Evolutionary conservation across 2,113 vertebrate species (phyloP).

Genomic region (Aramus guarauna): DNA sequence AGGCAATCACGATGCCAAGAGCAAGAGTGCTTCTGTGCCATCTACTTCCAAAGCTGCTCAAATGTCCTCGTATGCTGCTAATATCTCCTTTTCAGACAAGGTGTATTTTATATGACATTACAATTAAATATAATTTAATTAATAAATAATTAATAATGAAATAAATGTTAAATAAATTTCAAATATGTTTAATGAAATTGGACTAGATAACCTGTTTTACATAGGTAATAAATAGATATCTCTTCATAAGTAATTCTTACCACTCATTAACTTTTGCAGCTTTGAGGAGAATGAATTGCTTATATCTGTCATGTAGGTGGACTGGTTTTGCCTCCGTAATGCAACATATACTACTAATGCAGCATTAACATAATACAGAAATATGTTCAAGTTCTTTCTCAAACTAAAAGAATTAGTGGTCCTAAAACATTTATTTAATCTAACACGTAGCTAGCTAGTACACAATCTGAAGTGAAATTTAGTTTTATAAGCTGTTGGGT

Average conservation of each 20-base stretch:
- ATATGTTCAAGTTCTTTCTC: background rate
- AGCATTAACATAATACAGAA: background rate
- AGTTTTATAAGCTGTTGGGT: background rate
- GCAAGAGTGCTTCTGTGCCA: background rate
- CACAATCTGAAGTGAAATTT: background rate
- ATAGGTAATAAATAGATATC: background rate
- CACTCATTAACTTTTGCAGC: background rate
- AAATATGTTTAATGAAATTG: background rate
- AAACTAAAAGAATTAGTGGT: background rate
- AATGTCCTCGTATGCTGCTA: background rate
- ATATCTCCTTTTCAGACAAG: background rate
- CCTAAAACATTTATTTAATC: background rate
- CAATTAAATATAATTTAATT: background rate
- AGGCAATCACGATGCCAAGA: background rate
- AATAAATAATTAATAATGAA: background rate
- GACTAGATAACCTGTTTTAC: background rate
- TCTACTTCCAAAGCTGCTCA: background rate
- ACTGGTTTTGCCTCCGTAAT: background rate
- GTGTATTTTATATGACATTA: background rate
- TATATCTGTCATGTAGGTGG: background rate
- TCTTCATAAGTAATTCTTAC: background rate
- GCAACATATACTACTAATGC: background rate
- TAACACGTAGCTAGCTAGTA: background rate
- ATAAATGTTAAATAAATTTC: background rate
- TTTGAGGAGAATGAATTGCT: background rate